Evolutionary conservation across 2,888 invertebrate genomes (phyloP).

Genomic region (Torymus tubicola): DNA sequence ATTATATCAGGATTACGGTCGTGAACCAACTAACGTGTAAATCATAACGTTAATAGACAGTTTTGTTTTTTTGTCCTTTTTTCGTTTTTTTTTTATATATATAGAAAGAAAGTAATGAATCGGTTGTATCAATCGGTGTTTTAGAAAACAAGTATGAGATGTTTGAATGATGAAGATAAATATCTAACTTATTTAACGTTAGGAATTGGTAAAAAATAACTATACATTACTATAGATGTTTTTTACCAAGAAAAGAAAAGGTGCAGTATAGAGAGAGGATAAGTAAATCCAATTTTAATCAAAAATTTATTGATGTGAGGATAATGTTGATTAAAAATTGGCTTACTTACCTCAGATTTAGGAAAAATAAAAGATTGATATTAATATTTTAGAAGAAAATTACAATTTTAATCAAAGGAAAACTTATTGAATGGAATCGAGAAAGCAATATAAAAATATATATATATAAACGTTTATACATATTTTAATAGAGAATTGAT

Average conservation of each 20-base stretch:
- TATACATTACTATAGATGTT: conserved; percentile 11
- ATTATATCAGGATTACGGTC: conserved; percentile 73
- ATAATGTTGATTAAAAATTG: conserved; percentile 31
- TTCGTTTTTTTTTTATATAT: neutral
- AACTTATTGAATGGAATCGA: conserved; percentile 26
- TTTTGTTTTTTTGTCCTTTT: conserved; percentile 44
- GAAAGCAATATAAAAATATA: conserved; percentile 37
- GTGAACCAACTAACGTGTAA: conserved; percentile 66
- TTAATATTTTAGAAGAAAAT: conserved; percentile 37
- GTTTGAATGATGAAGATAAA: conserved; percentile 34
- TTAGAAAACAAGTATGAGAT: conserved; percentile 37
- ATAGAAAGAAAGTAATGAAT: conserved; percentile 42
- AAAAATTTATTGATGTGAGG: conserved; percentile 19
- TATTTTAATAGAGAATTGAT: conserved; percentile 45
- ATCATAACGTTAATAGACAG: conserved; percentile 34
- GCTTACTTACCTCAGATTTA: conserved; percentile 23
- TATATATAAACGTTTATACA: conserved; percentile 31
- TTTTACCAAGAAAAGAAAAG: conserved; percentile 36
- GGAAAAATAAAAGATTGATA: conserved; percentile 28
- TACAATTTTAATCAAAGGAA: conserved; percentile 11
- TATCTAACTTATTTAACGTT: conserved; percentile 51
- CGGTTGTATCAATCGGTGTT: conserved; percentile 58
- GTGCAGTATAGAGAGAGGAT: conserved; percentile 33
- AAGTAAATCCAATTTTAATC: conserved; percentile 21
- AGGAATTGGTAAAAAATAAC: conserved; percentile 37